Evolutionary conservation across 2,113 vertebrate species (phyloP).

Genomic region (Tetraodon nigroviridis): DNA sequence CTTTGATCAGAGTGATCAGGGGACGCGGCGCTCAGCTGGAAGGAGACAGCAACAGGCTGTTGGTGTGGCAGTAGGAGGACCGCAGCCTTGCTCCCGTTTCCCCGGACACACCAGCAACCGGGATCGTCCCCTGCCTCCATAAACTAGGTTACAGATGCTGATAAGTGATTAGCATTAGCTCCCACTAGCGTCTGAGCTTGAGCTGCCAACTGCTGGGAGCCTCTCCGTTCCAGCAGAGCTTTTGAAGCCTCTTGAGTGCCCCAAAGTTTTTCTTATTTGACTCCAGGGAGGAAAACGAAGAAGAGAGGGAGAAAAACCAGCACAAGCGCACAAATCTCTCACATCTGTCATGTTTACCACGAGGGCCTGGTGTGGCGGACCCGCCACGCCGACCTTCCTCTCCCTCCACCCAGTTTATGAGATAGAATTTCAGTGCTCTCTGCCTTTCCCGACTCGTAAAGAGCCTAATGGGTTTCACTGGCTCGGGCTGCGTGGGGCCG

Average conservation of each 20-base stretch:
- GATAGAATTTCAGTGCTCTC: conserved; percentile 64
- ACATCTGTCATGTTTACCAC: conserved; percentile 56
- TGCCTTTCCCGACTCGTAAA: conserved; percentile 62
- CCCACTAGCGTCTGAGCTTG: too few species aligned
- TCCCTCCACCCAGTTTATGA: conserved; percentile 42
- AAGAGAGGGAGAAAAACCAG: not conserved
- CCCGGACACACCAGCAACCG: too few species aligned
- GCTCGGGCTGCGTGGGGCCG: conserved; percentile 56
- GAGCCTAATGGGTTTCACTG: conserved; percentile 67
- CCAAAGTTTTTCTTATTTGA: conserved; percentile 34
- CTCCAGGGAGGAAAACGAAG: conserved; percentile 16
- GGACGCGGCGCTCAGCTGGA: too few species aligned
- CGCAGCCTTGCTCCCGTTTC: too few species aligned
- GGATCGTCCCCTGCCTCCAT: too few species aligned
- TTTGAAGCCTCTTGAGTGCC: conserved; percentile 10
- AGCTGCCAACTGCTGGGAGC: too few species aligned
- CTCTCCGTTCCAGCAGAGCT: conserved; percentile 16
- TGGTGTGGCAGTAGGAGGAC: too few species aligned
- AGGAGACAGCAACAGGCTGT: too few species aligned
- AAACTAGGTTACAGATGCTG: too few species aligned
- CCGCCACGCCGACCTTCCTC: not conserved
- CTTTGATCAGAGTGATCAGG: too few species aligned
- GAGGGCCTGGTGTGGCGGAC: conserved; percentile 15
- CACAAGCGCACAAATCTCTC: conserved; percentile 46
- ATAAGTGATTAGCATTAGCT: too few species aligned